Evolutionary conservation across 2,797 vertebrate species (phyloP).

Genomic region (Heteromormyrus szaboi): DNA sequence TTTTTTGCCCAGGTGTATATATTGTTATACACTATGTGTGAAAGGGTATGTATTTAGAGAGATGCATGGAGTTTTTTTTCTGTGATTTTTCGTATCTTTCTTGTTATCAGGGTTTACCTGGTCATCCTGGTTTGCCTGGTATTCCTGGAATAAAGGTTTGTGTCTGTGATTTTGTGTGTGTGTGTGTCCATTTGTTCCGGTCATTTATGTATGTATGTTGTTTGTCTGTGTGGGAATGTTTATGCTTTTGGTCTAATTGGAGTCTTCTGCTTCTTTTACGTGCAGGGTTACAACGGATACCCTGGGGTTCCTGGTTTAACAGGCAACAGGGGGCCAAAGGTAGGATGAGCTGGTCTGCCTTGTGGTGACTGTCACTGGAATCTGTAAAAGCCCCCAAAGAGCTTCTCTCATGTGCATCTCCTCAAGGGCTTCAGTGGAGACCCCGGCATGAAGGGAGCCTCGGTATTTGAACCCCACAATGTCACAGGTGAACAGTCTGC

Average conservation of each 20-base stretch:
- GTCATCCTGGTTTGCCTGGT: neutral
- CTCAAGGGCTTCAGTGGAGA: neutral
- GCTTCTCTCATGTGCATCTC: neutral
- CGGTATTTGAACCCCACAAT: neutral
- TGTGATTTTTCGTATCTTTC: neutral
- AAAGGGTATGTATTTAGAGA: neutral
- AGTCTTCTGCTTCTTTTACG: neutral
- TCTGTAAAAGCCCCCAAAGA: neutral
- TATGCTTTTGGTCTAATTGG: neutral
- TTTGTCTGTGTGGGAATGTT: neutral
- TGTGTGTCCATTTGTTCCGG: neutral
- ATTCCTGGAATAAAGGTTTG: slow-evolving; percentile 1
- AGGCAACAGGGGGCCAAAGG: neutral
- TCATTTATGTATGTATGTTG: neutral
- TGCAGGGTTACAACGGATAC: neutral
- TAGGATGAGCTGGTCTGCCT: neutral
- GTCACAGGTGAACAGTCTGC: neutral
- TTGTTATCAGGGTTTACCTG: neutral
- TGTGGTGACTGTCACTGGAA: neutral
- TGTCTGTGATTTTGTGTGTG: neutral
- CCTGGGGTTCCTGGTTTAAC: neutral
- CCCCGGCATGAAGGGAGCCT: neutral
- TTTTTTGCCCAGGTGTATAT: neutral
- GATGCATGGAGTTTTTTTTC: neutral
- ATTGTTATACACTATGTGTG: neutral